Conservation (phyloP, 1,140 invertebrate species). For the Leptinotarsa texana region DNA sequence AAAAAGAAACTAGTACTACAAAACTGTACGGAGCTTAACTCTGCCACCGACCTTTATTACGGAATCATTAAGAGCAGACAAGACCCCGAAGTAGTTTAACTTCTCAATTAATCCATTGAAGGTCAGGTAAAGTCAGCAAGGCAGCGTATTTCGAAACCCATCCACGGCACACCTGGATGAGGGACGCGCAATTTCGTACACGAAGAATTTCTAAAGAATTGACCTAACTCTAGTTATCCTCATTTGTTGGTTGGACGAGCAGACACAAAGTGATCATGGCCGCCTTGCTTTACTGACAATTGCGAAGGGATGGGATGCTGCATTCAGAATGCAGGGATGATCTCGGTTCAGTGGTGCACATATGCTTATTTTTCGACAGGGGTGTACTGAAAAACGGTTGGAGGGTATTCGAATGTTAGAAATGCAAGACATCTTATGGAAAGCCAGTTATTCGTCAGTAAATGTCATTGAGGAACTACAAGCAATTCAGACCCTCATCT, state of each 20-base stretch:
- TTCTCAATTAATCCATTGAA: slow-evolving; percentile 30
- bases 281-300: slow-evolving; percentile 36
- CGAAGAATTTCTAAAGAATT: slow-evolving; percentile 48
- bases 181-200: slow-evolving; percentile 4
- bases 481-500: no score
- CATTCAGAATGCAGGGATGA: slow-evolving; percentile 40
- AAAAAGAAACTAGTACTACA: neutral
- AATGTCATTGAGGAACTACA: no score
- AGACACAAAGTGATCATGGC: slow-evolving; percentile 45
- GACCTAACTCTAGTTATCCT: slow-evolving; percentile 55
- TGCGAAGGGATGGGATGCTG: slow-evolving; percentile 26
- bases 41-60: slow-evolving; percentile 13
- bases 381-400: slow-evolving; percentile 20
- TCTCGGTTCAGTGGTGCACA: slow-evolving; percentile 44
- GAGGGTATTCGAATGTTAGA: no score
- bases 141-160: slow-evolving; percentile 5
- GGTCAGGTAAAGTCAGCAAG: slow-evolving; percentile 31
- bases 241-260: slow-evolving; percentile 51
- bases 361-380: slow-evolving; percentile 36
- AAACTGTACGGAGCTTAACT: neutral
- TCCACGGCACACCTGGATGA: slow-evolving; percentile 45
- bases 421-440: no score
- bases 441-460: no score
- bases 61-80: slow-evolving; percentile 23
- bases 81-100: slow-evolving; percentile 27